These are phyloP conservation scores for Dermatophagoides farinae DNA, from an alignment of 1,140 invertebrate species.

Conservation along the genomic window DNA sequence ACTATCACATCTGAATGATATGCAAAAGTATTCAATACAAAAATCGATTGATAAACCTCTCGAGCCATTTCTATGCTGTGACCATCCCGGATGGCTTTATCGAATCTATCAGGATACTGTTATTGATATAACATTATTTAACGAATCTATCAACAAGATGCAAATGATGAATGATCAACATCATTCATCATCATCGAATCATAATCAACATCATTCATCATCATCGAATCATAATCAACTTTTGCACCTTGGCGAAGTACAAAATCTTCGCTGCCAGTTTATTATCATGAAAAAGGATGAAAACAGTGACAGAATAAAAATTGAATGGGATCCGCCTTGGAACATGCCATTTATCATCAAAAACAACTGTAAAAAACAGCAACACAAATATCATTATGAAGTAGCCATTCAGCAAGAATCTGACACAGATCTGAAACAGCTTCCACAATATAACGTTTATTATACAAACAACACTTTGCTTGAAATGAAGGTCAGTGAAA, in stretches of 20 bases:
- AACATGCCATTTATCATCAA: background rate
- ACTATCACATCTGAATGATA: constrained; percentile 24
- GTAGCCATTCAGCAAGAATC: background rate
- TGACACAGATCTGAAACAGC: background rate
- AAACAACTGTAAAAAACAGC: background rate
- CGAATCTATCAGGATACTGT: constrained; percentile 34
- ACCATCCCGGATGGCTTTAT: constrained; percentile 32
- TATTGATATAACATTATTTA: constrained; percentile 25
- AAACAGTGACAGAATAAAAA: no score
- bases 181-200: background rate
- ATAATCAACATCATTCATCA: constrained; percentile 8
- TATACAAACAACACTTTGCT: background rate
- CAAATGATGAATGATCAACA: no score
- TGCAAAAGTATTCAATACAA: constrained; percentile 25
- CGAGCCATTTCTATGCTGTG: constrained; percentile 29
- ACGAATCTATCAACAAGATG: constrained; percentile 2
- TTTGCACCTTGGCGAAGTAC: background rate
- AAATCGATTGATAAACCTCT: constrained; percentile 17
- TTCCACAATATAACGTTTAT: background rate
- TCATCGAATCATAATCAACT: background rate
- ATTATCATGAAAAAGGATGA: no score
- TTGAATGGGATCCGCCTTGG: constrained; percentile 13
- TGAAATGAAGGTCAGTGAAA: background rate
- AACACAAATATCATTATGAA: background rate
- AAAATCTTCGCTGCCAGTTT: background rate